Evolutionary conservation across 2,113 vertebrate genomes (phyloP), one percentile per base, ranked within the genome.

Genomic region (Cisticola juncidis): DNA sequence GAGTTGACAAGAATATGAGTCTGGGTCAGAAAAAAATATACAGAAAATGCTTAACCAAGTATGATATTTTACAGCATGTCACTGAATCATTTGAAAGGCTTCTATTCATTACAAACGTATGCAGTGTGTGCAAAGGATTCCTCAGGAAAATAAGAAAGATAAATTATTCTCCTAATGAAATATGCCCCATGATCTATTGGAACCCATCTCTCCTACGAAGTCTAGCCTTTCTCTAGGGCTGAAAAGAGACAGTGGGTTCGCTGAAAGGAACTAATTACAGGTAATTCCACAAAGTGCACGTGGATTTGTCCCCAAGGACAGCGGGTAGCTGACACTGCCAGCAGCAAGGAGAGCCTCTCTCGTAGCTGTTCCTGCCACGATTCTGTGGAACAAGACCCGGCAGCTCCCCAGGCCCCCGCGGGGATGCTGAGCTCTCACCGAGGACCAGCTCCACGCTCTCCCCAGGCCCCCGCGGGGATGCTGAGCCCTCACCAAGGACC

Each of bases 11-110:
- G 88, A 92, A 96, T 94, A 84, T 61, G 90, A 89, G 85, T 56
- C 86, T 73, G 31, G 92, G 80, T 91, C 18, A 8, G 65, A 36
- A 54, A 78, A 78, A 71, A 83, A 57, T 23, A 79, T 1, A 38
- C 53, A 87, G 77, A 92, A 95, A 96, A 95, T 40, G 74, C 88
- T 92, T 87, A 66, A 79, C 35, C 72, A 69, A 90, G 72, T 88
- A 50, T 86, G 88, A 88, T 86, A 91, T 70, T 95, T 96, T 97
- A 93, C 88, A 81, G 44, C 85, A 47, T 66, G 88, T 81, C 91
- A 89, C 64, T 48, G 81, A 88, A 91, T 87, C 58, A 80, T 94
- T 61, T 44, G 83, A 95, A 94, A 94, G 90, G 74, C 51, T 86
- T 94, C 54, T 47, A 78, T 95, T 95, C 88, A 45, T 93, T 86